Evolutionary conservation across 2,113 vertebrate genomes (phyloP), one percentile per base, ranked within the genome.

Genomic region (Oncorhynchus gorbuscha): DNA sequence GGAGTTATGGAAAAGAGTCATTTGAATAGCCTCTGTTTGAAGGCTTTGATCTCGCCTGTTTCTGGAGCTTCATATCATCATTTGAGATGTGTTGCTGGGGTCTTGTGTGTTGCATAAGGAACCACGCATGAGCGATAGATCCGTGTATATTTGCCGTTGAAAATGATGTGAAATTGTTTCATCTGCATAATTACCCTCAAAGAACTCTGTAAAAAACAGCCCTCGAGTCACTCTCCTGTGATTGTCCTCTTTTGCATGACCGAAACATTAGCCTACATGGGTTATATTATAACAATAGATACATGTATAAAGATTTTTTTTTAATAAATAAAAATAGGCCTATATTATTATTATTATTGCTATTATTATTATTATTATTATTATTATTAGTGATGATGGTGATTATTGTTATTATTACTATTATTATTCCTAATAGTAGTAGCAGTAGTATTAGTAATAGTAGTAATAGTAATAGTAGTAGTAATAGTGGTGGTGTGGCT

Each of bases 21-120:
- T 94, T 90, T 93, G 92, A 93, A 95, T 89, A 91, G 90, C 89
- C 88, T 91, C 92, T 86, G 93, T 93, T 93, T 89, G 93, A 91
- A 93, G 79, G 87, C 93, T 97, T 95, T 95, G 93, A 95, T 95
- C 91, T 93, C 77, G 84, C 85, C 90, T 92, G 89, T 93, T 89
- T 92, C 89, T 92, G 79, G 72, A 83, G 84, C 73, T 81, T 86
- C 86, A 86, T 88, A 86, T 89, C 89, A 83, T 91, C 85, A 87
- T 84, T 87, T 83, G 71, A 79, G 87, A 85, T 77, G 82, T 80
- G 88, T 89, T 86, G 79, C 83, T 72, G 83, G 81, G 77, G 88
- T 86, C 81, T 86, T 83, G 83, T 81, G 88, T 75, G 72, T 90
- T 93, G 83, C 83, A 85, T 84, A 80, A 89, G 86, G 80, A 92